phyloP scores from a whole-genome alignment of 2,888 invertebrate species.

The Meiosimyza decipiens region DNA sequence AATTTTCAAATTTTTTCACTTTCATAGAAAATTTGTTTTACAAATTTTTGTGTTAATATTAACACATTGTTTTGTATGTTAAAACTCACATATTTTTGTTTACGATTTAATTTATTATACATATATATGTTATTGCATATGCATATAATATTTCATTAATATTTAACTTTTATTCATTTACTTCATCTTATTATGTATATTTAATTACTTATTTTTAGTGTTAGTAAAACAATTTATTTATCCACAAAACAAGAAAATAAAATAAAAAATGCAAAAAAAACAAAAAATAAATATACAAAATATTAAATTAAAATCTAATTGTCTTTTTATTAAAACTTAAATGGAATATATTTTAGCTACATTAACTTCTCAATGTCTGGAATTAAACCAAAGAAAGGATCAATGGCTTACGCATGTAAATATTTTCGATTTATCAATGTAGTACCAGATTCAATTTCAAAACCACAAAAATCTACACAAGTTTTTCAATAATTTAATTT shows the following conservation, averaged over 20 bases:
- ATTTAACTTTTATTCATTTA: slow-evolving; percentile 36
- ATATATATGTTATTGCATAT: slow-evolving; percentile 38
- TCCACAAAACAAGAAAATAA: slow-evolving; percentile 42
- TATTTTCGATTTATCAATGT: too few relatives aligned
- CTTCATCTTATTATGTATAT: slow-evolving; percentile 24
- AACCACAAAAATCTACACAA: too few relatives aligned
- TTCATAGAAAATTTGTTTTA: background rate
- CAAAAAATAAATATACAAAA: slow-evolving; percentile 33
- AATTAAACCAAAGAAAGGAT: too few relatives aligned
- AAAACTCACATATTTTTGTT: slow-evolving; percentile 38
- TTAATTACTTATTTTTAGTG: slow-evolving; percentile 38
- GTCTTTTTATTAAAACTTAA: slow-evolving; percentile 8
- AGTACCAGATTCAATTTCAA: too few relatives aligned
- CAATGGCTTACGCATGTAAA: too few relatives aligned
- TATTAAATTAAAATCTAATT: slow-evolving; percentile 24
- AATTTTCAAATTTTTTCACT: background rate
- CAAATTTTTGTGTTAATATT: background rate
- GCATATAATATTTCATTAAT: slow-evolving; percentile 25
- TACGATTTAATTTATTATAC: slow-evolving; percentile 35
- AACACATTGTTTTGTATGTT: slow-evolving; percentile 22
- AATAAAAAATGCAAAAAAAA: slow-evolving; percentile 43
- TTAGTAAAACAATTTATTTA: slow-evolving; percentile 39
- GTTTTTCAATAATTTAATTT: too few relatives aligned
- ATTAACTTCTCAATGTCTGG: too few relatives aligned
- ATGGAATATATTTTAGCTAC: too few relatives aligned